phyloP scores from a whole-genome alignment of 2,888 invertebrate species.

The Zelleria hepariella region DNA sequence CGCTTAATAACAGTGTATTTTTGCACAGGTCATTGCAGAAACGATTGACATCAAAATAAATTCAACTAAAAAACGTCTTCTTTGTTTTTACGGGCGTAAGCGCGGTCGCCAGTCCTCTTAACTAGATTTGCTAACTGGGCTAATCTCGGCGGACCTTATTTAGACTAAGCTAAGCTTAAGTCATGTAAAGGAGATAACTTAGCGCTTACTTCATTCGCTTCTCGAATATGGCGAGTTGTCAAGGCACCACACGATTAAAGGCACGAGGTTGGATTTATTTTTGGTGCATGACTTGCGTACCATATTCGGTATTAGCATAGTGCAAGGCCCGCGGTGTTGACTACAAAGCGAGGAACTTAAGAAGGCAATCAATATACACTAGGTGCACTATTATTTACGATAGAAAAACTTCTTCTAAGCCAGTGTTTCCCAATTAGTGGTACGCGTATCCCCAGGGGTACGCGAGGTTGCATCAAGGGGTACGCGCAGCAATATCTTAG shows the following conservation, averaged over 20 bases:
- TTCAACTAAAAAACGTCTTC: too few species aligned
- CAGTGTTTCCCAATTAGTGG: too few species aligned
- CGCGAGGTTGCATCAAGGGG: too few species aligned
- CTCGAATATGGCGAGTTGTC: conserved; percentile 29
- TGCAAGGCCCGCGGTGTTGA: background rate
- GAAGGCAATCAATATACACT: background rate
- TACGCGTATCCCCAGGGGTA: too few species aligned
- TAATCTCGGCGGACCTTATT: background rate
- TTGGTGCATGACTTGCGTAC: conserved; percentile 28
- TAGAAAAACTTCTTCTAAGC: too few species aligned
- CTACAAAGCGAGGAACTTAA: background rate
- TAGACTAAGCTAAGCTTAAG: background rate
- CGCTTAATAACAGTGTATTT: too few species aligned
- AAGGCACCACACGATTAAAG: conserved; percentile 30
- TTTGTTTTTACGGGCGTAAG: too few species aligned
- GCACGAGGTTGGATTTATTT: conserved; percentile 43
- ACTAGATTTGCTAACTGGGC: background rate
- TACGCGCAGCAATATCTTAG: too few species aligned
- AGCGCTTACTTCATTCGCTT: background rate
- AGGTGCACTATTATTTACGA: background rate
- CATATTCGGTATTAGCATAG: conserved; percentile 1
- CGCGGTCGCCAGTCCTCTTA: background rate
- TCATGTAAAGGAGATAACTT: background rate
- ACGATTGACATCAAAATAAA: too few species aligned
- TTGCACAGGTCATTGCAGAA: too few species aligned